Base-by-base conservation (phyloP, 2,113 vertebrate genomes). In the Callaeas wilsoni region DNA sequence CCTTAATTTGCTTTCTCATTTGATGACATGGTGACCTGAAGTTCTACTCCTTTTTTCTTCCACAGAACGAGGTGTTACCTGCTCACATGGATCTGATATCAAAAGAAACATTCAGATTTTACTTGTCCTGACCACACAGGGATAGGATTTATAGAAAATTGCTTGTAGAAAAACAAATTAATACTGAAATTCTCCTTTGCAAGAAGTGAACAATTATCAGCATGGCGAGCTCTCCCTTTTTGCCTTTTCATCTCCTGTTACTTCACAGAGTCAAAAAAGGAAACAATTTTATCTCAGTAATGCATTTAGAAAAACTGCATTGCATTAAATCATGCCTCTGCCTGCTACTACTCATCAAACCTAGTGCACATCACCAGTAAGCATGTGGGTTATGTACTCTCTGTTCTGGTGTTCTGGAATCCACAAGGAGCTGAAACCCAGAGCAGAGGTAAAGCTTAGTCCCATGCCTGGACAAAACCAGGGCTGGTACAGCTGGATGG, bases 401-500 rank as follows among this genome's bases (percentile, higher is more conserved):
- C 69, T 74, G 16, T 14, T 77, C 63, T 41, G 30, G 8, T 46
- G 17, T 25, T 70, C 73, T 57, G 23, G 39, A 27, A 29, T 25
- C 20, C 39, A 33, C 0, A 2, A 9, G 1, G 32, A 81, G 42
- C 19, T 13, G 20, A 87, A 75, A 87, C 5, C 37, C 73, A 67
- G 3, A 30, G 41, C 29, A 42, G 23, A 84, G 26, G 35, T 11
- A 50, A 53, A 6, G 4, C 39, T 63, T 33, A 53, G 32, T 57
- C 16, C 37, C 1, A 0, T 2, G 9, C 35, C 11, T 1, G 2
- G 35, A 63, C 42, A 78, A 70, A 91, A 42, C 8, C 1, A 2
- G n/a, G 39, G 16, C 68, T 50, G 39, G 46, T 25, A 83, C 13
- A 32, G 17, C 32, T 3, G 1, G 44, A 17, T 0, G 0, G 62